Conservation (phyloP, 1,140 invertebrate genomes). For the Asbolus verrucosus region DNA sequence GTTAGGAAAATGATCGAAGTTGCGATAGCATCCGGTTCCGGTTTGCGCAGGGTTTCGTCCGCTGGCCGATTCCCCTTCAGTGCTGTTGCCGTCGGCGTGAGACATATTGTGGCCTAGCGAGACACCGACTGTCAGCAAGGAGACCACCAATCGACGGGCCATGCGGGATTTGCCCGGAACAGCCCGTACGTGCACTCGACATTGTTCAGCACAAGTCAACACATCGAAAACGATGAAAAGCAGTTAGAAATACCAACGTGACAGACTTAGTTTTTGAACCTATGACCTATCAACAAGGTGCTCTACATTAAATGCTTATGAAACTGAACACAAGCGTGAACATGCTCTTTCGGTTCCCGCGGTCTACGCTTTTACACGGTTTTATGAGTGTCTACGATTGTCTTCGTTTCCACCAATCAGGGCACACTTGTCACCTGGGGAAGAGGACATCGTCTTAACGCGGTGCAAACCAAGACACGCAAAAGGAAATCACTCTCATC, state of each 20-base stretch:
- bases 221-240: constrained; percentile 49
- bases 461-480: constrained; percentile 47
- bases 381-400: constrained; percentile 64
- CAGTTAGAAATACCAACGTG: constrained; percentile 22
- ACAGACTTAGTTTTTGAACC: constrained; percentile 30
- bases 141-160: constrained; percentile 39
- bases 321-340: constrained; percentile 49
- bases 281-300: constrained; percentile 44
- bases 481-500: constrained; percentile 34
- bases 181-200: constrained; percentile 32
- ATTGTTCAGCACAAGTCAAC: constrained; percentile 44
- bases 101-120: constrained; percentile 88
- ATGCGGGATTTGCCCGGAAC: constrained; percentile 11
- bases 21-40: constrained; percentile 85
- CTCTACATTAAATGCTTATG: constrained; percentile 48
- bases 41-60: constrained; percentile 76
- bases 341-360: constrained; percentile 47
- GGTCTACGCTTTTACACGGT: constrained; percentile 34
- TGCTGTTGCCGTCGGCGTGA: constrained; percentile 87
- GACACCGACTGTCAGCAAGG: constrained; percentile 56
- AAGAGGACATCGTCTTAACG: constrained; percentile 64
- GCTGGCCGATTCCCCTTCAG: constrained; percentile 80
- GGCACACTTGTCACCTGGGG: constrained; percentile 76
- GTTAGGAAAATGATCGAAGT: constrained; percentile 81
- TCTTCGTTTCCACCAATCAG: constrained; percentile 74